These are phyloP conservation scores for Acromyrmex echinatior DNA, from an alignment of 1,140 invertebrate species.

Conservation along the genomic window DNA sequence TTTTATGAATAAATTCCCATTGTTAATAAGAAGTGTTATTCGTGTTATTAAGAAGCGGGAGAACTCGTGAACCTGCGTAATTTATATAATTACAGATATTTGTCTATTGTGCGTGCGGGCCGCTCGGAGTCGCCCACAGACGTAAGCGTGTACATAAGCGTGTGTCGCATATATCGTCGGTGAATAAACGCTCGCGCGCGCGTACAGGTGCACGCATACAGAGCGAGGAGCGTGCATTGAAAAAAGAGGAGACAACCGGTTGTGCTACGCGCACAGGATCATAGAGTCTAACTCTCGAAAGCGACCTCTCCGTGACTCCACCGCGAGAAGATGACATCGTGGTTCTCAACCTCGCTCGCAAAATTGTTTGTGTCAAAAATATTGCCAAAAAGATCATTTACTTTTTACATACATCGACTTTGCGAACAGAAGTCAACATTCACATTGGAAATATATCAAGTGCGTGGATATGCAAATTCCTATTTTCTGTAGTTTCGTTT, in stretches of 20 bases:
- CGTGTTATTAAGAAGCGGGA: conserved; percentile 31
- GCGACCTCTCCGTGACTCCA: conserved; percentile 82
- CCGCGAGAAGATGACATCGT: conserved; percentile 81
- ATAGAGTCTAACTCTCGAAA: conserved; percentile 82
- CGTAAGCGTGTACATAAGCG: not conserved
- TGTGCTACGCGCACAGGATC: conserved; percentile 83
- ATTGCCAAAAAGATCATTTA: not conserved
- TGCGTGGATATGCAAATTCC: not conserved
- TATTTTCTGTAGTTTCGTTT: not conserved
- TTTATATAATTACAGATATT: conserved; percentile 78
- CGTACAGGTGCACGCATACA: conserved; percentile 75
- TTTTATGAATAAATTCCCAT: conserved; percentile 11
- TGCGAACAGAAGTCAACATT: not conserved
- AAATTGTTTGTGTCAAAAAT: not conserved
- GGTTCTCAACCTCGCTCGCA: conserved; percentile 80
- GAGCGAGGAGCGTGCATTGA: conserved; percentile 78
- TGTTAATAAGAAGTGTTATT: not conserved
- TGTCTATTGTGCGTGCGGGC: conserved; percentile 79
- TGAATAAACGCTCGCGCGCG: conserved; percentile 67
- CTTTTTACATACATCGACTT: not conserved
- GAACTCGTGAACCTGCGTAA: conserved; percentile 32
- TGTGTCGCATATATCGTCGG: conserved; percentile 55
- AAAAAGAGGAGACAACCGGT: conserved; percentile 84
- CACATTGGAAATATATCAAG: not conserved
- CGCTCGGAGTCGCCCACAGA: conserved; percentile 67